Base-by-base conservation (phyloP, 1,140 invertebrate genomes). In the Drosophila nikananu region DNA sequence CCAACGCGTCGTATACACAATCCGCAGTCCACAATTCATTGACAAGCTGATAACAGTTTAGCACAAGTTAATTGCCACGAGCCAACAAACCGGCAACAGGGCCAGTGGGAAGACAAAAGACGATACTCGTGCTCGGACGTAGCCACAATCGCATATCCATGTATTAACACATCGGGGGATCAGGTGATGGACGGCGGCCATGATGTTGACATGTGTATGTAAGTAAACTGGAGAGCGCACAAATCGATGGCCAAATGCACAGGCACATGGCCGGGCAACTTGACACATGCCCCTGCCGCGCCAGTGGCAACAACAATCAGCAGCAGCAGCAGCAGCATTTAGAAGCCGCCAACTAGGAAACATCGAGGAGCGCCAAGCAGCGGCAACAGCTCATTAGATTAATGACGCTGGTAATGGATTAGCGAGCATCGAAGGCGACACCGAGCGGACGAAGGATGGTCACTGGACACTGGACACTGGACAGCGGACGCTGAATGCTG, bases 341-440 rank as follows among this genome's bases (percentile, higher is more conserved):
- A 66, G 35, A 55, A 80, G 35, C 35, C 54, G 54, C 35, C 54
- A 57, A 57, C 54, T 57, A 57, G 54, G 54, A 57, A 57, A 44
- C 51, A 52, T 46, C 60, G 46, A 61, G 41, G 30, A 65, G 46
- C 70, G 49, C 19, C n/a, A 35, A 37, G 13, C 32, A 65, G 35
- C 82, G 74, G 67, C 74, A 77, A 52, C 81, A 90, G 75, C 86
- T 90, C 81, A 90, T 90, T 90, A 90, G 86, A 90, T 90, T 90
- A 90, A 90, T 90, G 83, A 87, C 83, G 67, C 64, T 87, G 86
- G 86, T 90, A 90, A 90, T 90, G 86, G 86, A 90, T 90, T 90
- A 90, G 81, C 74, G 77, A 73, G 74, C 76, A 82, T 71, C 81
- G 74, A 83, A 80, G 67, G 46, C 55, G 67, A 66, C 83, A 83